Conservation (phyloP, 2,797 vertebrate species). For the Ptychobarbus kaznakovi region DNA sequence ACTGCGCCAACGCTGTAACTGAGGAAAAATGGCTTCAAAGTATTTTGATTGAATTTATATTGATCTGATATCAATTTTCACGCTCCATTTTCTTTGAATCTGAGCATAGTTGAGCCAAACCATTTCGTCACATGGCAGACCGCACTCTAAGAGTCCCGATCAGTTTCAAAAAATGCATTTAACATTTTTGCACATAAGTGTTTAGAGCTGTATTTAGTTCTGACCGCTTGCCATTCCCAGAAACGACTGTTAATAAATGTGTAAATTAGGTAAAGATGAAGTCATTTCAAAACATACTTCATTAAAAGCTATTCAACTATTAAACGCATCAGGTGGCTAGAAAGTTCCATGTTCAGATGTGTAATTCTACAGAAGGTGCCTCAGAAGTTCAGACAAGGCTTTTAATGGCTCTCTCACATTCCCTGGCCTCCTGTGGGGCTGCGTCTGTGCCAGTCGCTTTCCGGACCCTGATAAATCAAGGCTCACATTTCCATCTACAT, state of each 20-base stretch:
- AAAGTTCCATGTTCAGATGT: background rate
- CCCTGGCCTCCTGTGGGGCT: background rate
- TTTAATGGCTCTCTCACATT: background rate
- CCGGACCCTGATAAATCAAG: constrained; percentile 40
- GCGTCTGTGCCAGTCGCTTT: constrained; percentile 25
- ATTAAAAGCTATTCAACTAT: background rate
- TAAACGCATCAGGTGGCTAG: background rate
- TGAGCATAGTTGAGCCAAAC: background rate
- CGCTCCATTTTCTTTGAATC: background rate
- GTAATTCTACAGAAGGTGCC: background rate
- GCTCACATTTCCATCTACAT: constrained; percentile 11
- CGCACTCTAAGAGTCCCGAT: background rate
- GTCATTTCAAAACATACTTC: background rate
- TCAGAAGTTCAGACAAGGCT: background rate
- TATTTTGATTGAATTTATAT: background rate
- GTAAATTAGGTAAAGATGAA: background rate
- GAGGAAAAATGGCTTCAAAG: background rate
- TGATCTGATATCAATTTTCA: constrained; percentile 5
- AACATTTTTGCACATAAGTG: background rate
- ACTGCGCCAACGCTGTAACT: background rate
- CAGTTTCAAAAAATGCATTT: background rate
- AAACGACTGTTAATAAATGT: background rate
- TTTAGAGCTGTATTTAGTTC: background rate
- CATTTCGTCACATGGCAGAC: background rate
- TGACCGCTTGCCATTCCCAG: background rate